These are phyloP conservation scores for Sarotherodon lohbergeri DNA, from an alignment of 2,113 vertebrate species.

Conservation along the genomic window DNA sequence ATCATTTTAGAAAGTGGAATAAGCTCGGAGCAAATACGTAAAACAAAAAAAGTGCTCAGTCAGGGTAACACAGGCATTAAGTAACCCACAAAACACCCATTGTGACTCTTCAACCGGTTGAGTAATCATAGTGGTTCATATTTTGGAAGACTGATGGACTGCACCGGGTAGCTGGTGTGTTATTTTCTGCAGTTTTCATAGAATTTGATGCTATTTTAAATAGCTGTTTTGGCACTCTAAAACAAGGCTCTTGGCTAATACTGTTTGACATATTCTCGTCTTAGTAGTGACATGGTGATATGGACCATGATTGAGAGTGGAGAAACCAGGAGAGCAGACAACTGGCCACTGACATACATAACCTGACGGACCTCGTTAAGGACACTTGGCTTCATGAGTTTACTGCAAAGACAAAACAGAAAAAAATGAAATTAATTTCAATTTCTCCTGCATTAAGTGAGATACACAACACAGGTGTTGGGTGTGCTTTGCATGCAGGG, in stretches of 20 bases:
- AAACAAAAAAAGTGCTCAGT: slow-evolving; percentile 58
- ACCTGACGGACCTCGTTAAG: slow-evolving; percentile 29
- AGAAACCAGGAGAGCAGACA: background rate
- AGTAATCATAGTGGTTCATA: background rate
- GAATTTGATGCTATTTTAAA: background rate
- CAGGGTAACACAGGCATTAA: slow-evolving; percentile 30
- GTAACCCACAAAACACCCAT: background rate
- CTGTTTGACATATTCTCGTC: slow-evolving; percentile 1
- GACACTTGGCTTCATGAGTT: slow-evolving; percentile 47
- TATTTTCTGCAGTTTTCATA: background rate
- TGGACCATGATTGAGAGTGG: background rate
- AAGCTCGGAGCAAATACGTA: background rate
- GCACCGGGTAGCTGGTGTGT: background rate
- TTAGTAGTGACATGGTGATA: slow-evolving; percentile 1
- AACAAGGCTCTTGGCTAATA: slow-evolving; percentile 35
- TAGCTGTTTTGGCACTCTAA: slow-evolving; percentile 31
- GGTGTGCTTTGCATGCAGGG: background rate
- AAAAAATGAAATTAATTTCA: background rate
- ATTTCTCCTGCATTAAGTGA: background rate
- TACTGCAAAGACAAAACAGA: slow-evolving; percentile 60
- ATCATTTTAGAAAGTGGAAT: slow-evolving; percentile 27
- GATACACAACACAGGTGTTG: background rate
- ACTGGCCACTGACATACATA: slow-evolving; percentile 3
- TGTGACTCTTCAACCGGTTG: background rate
- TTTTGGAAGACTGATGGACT: slow-evolving; percentile 12